Base-by-base conservation (phyloP, 2,113 vertebrate species). In the Oreocharis arfaki region DNA sequence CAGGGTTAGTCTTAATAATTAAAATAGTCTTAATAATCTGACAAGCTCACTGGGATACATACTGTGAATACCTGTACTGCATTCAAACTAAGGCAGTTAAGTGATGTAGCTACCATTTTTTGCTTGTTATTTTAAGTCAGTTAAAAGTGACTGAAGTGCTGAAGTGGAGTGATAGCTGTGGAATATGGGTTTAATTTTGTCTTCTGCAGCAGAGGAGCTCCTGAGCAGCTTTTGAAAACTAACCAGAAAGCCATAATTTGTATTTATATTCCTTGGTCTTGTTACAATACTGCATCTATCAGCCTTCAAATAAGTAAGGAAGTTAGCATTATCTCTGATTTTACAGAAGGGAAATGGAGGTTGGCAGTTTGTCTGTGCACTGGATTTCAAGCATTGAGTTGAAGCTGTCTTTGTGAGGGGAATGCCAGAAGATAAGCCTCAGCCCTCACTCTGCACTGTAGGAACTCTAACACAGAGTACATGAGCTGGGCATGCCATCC, bases 1-100 rank as follows among this genome's bases (percentile, higher is more conserved):
- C 21, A 63, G 56, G 52, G 73, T 94, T 95, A 93, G 93, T 95
- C 47, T 86, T 94, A 67, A 73, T 80, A 37, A 93, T 87, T 86
- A 89, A 93, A 90, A 71, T 10, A 69, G 59, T 74, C 64, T 42
- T 42, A 55, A 42, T 83, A 90, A 92, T 60, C 64, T 87, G 69
- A 75, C 64, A 93, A 89, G 60, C 83, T 60, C 16, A n/a, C 52
- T 89, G 53, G 22, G 41, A 55, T 71, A 79, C 28, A 28, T 37
- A 56, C 24, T 3, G 5, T 52, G 35, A 84, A 63, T 49, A 89
- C 44, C 37, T 65, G 13, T 46, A 30, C 3, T 86, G 42, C 64
- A 65, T 81, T 84, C 60, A 52, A 23, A 44, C 39, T 78, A 84
- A 55, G 19, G 64, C 55, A 86, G 16, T 41, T 41, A 92, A 76